Percentiles rank a stretch among this genome's conserved stretches.
Conservation (phyloP, 1,140 invertebrate species). For the Drosophila serrata region DNA sequence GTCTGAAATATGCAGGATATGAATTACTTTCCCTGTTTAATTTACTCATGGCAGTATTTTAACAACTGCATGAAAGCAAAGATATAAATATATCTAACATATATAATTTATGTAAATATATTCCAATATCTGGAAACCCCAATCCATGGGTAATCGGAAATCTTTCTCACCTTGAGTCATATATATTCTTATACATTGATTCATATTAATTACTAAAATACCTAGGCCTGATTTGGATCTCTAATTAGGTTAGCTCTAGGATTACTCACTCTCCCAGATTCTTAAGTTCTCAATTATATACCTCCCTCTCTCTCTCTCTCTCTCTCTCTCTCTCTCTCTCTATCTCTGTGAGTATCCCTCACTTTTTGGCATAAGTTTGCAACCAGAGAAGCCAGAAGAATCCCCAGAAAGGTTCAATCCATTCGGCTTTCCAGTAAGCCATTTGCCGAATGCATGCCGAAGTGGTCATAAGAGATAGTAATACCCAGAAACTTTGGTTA, state of each 20-base stretch:
- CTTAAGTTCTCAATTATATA: background rate
- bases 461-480: background rate
- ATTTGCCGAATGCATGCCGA: constrained; percentile 13
- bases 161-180: constrained; percentile 9
- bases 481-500: background rate
- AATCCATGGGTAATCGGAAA: background rate
- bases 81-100: background rate
- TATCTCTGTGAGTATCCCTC: background rate
- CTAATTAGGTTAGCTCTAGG: background rate
- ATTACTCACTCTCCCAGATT: constrained; percentile 12
- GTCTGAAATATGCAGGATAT: background rate
- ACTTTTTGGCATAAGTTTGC: background rate
- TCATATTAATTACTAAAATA: constrained; percentile 3
- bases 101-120: background rate
- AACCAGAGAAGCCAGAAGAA: constrained; percentile 10
- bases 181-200: constrained; percentile 11
- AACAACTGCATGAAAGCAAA: background rate
- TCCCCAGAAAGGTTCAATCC: background rate
- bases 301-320: background rate
- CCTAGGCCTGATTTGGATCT: constrained; percentile 2
- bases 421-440: constrained; percentile 2
- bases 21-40: too few species aligned
- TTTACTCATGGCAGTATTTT: background rate
- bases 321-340: background rate
- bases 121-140: background rate